These are phyloP conservation scores for Patagioenas fasciata DNA, from an alignment of 2,113 vertebrate genomes.

Conservation along the genomic window DNA sequence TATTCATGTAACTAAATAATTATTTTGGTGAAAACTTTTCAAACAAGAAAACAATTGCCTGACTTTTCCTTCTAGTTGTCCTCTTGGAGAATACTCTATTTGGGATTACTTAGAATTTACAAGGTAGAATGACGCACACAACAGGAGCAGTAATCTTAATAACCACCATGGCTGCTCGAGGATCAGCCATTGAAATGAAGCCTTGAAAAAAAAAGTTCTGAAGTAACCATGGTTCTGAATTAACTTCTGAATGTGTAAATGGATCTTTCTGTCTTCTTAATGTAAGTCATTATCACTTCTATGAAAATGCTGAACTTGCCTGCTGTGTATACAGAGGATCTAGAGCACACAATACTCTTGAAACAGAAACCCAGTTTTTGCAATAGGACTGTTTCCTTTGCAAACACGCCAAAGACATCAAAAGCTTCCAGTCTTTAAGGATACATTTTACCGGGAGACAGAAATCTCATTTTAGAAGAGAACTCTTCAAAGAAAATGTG, in stretches of 20 bases:
- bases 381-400: background rate
- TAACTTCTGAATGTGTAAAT: fast-evolving
- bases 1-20: background rate
- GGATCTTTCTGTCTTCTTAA: background rate
- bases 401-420: background rate
- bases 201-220: background rate
- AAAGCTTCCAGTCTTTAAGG: background rate
- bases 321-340: background rate
- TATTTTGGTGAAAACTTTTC: background rate
- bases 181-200: background rate
- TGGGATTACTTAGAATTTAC: background rate
- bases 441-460: background rate
- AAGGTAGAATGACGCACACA: background rate
- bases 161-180: background rate
- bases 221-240: background rate
- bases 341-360: background rate
- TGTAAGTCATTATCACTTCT: background rate
- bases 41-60: background rate
- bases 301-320: background rate
- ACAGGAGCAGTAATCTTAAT: background rate
- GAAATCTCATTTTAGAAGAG: background rate
- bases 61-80: background rate
- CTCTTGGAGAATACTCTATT: background rate
- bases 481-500: background rate
- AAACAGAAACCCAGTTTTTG: background rate